Base-by-base conservation (phyloP, 2,113 vertebrate genomes). In the Chamaea fasciata region DNA sequence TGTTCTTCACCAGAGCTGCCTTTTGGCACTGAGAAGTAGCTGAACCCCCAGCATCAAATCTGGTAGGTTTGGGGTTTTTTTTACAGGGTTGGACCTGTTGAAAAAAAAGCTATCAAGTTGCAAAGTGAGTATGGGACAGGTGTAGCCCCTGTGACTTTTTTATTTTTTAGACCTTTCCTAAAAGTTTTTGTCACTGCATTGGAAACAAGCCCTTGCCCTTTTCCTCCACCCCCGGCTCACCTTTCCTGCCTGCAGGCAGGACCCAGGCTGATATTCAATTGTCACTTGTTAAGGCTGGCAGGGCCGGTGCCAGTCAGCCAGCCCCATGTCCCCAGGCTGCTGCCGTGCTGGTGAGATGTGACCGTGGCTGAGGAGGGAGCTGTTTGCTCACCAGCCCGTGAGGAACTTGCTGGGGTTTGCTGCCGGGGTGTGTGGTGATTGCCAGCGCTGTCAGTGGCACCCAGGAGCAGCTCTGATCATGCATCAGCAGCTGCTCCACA, bases 181-280 rank as follows among this genome's bases (percentile, higher is more conserved):
- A 15, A 55, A 69, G 35, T 33, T 44, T 88, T 86, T 63, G 24
- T 41, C 24, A 9, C 39, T 49, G 28, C 10, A 6, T 7, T 64
- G 47, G 33, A 33, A 77, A 27, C 21, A n/a, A 81, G 41, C 37
- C 56, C 31, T 86, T 56, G 27, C 9, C 35, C 56, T 35, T 70
- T 70, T 35, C 9, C 13, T 22, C 3, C 23, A 35, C 10, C 17
- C 24, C 8, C 23, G 6, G 0, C 2, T 8, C 22, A 12, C 30
- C 18, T 65, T 53, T 63, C n/a, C 47, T 9, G 16, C 35, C 46
- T 24, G 15, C 15, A 53, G n/a, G 56, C 52, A 52, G 62, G 65
- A 62, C 22, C 22, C 4, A 1, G 41, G n/a, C 30, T 62, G 63
- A 35, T 62, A 24, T 8, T 59, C 41, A 21, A 0, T 2, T 27